Conservation (phyloP, 2,113 vertebrate genomes). For the Pelmatolapia mariae region DNA sequence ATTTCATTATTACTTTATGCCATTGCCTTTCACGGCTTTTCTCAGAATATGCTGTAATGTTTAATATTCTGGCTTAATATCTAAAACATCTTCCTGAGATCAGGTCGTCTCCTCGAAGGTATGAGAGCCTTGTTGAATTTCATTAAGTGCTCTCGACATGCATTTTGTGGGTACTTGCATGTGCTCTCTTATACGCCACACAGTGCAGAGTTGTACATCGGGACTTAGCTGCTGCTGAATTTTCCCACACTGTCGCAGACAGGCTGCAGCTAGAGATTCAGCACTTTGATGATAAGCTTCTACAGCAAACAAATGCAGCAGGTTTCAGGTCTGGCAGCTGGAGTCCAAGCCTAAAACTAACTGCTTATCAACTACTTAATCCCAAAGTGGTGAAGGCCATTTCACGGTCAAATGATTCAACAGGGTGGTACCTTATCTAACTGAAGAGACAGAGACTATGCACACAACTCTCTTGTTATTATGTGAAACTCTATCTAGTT, state of each 20-base stretch:
- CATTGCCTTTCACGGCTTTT: background rate
- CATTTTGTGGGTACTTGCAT: background rate
- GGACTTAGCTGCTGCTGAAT: background rate
- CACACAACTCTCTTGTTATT: constrained; percentile 4
- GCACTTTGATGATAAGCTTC: constrained; percentile 19
- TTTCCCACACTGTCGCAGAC: background rate
- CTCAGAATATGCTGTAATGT: background rate
- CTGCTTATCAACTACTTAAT: constrained; percentile 25
- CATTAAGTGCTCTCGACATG: background rate
- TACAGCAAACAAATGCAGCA: constrained; percentile 14
- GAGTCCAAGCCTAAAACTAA: background rate
- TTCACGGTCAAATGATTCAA: background rate
- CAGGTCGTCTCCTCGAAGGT: background rate
- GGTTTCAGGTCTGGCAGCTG: constrained; percentile 10
- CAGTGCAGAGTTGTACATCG: background rate
- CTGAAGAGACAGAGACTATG: background rate
- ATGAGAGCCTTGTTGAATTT: constrained; percentile 17
- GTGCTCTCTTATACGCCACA: background rate
- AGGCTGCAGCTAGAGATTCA: constrained; percentile 4
- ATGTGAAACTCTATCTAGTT: background rate
- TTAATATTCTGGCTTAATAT: background rate
- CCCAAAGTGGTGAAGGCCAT: background rate
- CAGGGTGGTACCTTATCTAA: background rate
- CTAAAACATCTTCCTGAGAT: background rate
- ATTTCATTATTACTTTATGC: background rate